These are phyloP conservation scores for Caenorhabditis sp. DNA, from an alignment of 2,888 invertebrate species.

Conservation along the genomic window DNA sequence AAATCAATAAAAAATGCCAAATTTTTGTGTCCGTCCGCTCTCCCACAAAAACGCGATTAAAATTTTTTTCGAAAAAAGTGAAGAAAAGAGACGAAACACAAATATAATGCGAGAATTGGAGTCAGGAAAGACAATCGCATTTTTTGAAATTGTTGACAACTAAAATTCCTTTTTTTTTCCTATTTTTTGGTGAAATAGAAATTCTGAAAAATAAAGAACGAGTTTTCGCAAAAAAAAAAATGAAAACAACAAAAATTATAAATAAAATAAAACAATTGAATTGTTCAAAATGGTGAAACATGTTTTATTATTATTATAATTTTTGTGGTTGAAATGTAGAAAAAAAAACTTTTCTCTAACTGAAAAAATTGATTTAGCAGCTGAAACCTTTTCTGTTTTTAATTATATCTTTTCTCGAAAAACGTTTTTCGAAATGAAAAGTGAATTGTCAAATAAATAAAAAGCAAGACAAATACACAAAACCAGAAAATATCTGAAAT, in stretches of 20 bases:
- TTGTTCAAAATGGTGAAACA: neutral
- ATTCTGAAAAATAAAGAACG: neutral
- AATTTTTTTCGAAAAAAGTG: neutral
- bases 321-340: too few relatives aligned
- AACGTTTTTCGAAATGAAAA: neutral
- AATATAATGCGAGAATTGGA: neutral
- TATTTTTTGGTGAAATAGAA: neutral
- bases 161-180: neutral
- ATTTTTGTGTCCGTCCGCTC: too few relatives aligned
- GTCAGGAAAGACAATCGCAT: neutral
- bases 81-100: neutral
- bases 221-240: neutral
- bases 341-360: too few relatives aligned
- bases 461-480: too few relatives aligned
- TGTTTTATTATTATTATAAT: too few relatives aligned
- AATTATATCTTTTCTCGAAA: neutral
- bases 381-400: too few relatives aligned
- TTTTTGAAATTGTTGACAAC: conserved; percentile 1
- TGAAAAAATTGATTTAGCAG: too few relatives aligned
- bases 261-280: conserved; percentile 5
- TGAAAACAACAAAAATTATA: neutral
- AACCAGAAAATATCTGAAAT: too few relatives aligned
- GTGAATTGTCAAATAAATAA: too few relatives aligned
- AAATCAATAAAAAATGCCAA: conserved; percentile 5
- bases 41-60: conserved; percentile 1